A percentile compares a stretch with the other conserved stretches of the same genome.
phyloP scores from a whole-genome alignment of 2,113 vertebrate genomes.

The Caloenas nicobarica region DNA sequence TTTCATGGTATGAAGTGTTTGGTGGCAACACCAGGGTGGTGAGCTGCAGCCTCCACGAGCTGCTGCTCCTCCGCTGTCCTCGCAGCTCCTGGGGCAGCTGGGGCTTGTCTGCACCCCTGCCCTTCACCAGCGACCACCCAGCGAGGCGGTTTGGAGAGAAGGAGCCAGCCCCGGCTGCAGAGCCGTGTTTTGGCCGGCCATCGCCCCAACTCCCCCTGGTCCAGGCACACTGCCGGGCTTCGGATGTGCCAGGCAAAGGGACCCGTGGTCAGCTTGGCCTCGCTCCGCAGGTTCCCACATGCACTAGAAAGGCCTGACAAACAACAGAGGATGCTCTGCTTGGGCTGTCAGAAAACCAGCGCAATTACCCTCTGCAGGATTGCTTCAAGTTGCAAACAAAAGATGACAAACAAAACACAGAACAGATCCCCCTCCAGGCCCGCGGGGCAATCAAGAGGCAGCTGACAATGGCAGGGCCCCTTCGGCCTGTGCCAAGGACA shows the following conservation, averaged over 20 bases:
- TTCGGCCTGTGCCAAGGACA: slow-evolving; percentile 25
- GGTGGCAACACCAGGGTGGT: fast-evolving
- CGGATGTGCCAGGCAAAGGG: fast-evolving
- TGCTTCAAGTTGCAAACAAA: slow-evolving; percentile 58
- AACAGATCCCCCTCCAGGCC: slow-evolving; percentile 51
- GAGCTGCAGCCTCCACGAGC: not conserved
- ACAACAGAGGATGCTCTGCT: slow-evolving; percentile 46
- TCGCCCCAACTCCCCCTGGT: not conserved
- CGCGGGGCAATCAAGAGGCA: not conserved
- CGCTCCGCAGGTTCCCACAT: not conserved
- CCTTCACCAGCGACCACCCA: not conserved
- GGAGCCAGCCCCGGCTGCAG: not conserved
- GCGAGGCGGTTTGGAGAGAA: not conserved
- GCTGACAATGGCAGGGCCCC: slow-evolving; percentile 56
- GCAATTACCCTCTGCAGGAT: slow-evolving; percentile 27
- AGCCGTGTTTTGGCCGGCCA: not conserved
- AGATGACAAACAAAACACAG: slow-evolving; percentile 51
- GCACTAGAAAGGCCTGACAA: not conserved
- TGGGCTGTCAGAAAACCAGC: slow-evolving; percentile 1
- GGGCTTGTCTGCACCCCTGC: no score
- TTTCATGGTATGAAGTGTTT: not conserved
- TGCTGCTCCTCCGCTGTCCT: not conserved
- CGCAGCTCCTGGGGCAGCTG: fast-evolving
- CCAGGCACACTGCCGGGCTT: not conserved
- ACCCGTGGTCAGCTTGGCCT: not conserved